Percentiles rank a stretch among this genome's conserved stretches.
These are phyloP conservation scores for Caranx melampygus DNA, from an alignment of 2,113 vertebrate species.

Conservation along the genomic window DNA sequence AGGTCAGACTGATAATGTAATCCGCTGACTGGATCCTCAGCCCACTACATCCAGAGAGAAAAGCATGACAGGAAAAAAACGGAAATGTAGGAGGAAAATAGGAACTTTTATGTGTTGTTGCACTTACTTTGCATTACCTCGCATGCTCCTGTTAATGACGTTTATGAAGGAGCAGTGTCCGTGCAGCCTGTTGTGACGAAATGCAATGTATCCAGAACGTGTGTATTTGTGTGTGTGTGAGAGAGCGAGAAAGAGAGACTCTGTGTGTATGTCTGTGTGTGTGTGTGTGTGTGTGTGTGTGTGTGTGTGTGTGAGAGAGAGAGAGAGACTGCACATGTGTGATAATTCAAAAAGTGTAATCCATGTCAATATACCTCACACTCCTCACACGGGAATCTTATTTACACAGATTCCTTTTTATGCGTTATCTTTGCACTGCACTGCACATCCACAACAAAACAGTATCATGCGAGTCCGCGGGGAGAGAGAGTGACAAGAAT, in stretches of 20 bases:
- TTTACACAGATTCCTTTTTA: constrained; percentile 59
- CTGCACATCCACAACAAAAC: constrained; percentile 66
- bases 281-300: constrained; percentile 20
- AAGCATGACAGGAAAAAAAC: constrained; percentile 75
- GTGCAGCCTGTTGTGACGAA: constrained; percentile 25
- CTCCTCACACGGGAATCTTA: constrained; percentile 44
- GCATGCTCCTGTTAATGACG: constrained; percentile 46
- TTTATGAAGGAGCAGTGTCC: constrained; percentile 27
- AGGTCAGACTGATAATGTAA: constrained; percentile 88
- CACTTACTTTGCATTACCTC: constrained; percentile 39
- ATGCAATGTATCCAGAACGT: constrained; percentile 26
- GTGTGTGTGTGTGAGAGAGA: constrained; percentile 1
- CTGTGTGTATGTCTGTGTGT: constrained; percentile 9
- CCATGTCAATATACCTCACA: constrained; percentile 51
- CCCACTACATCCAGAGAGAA: constrained; percentile 79
- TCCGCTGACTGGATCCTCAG: constrained; percentile 84
- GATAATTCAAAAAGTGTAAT: constrained; percentile 66
- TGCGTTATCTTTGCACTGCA: constrained; percentile 68
- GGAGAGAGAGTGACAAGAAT: constrained; percentile 77
- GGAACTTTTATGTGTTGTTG: constrained; percentile 62
- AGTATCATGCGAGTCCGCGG: constrained; percentile 61
- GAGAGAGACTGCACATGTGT: constrained; percentile 23
- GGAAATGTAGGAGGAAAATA: constrained; percentile 60
- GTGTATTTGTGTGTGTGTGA: constrained; percentile 6
- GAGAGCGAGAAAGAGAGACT: constrained; percentile 8